Base-by-base conservation (phyloP, 1,140 invertebrate genomes). In the Drosophila arizonae region DNA sequence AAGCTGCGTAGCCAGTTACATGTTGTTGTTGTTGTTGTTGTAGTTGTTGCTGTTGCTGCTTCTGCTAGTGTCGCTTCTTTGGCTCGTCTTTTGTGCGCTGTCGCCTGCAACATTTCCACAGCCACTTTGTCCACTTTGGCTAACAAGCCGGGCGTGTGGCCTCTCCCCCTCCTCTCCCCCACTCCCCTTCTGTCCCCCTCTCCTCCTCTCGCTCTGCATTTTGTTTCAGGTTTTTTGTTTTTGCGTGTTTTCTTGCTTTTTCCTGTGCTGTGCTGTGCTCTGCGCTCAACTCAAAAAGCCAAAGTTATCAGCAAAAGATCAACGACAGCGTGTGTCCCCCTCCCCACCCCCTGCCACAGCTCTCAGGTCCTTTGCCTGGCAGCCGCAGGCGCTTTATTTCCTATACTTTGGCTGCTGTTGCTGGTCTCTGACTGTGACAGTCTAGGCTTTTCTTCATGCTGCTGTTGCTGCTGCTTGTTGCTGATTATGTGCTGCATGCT, bases 261-360 rank as follows among this genome's bases (percentile, higher is more conserved):
- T 17, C 0, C 17, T 17, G 17, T 17, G 17, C 17, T 17, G 17
- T 17, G 17, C 17, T 17, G 17, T 70, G 60, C 21, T 24, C 21
- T 55, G 46, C 68, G 62, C 63, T 21, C 43, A 77, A 65, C 72
- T 79, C 61, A 79, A 79, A 79, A 88, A 87, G 82, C 80, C 70
- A 88, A 87, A 87, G 70, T 72, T 89, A 88, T 88, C 84, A 89
- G 84, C 68, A 89, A 88, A 88, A 88, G 84, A 88, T 88, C 84
- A 88, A 89, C 85, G 74, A 62, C 80, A 80, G 79, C 61, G 21
- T 68, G 46, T 50, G 79, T 60, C 72, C 45, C 43, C 45, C 57
- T 4, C 41, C 41, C 41, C 6, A 1, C 3, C n/a, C n/a, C n/a
- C 43, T 2, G 6, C n/a, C n/a, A 1, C 43, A 55, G 30, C 48